Base-by-base conservation (phyloP, 2,113 vertebrate species). In the Rhea americana region DNA sequence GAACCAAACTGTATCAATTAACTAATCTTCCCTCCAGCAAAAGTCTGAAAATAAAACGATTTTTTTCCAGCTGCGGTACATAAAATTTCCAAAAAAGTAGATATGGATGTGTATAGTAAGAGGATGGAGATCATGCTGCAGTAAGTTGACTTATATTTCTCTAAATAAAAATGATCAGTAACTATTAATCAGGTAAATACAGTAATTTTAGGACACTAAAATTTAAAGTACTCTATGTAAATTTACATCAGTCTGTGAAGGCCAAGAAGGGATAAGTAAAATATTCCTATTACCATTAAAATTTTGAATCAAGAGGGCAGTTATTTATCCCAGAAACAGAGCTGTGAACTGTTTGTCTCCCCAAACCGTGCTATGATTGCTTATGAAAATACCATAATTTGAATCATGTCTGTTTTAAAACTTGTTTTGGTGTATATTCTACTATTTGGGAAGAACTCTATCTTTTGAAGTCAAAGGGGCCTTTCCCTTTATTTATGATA, bases 61-160 rank as follows among this genome's bases (percentile, higher is more conserved):
- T 80, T 87, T 68, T 79, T 77, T 84, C 83, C 94, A 98, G 98
- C 97, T 75, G 94, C 95, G 79, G 98, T 98, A 41, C 96, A 95
- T 21, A 98, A 99, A 73, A 96, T 97, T 13, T 93, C 97, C 0
- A 98, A 97, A 84, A 98, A 97, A 37, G 92, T 98, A 41, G 98
- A 99, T 90, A 94, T 96, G 88, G 98, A 99, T 1, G 85, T 98
- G 47, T 99, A 99, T 19, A 95, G 97, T 78, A 98, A 98, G 96
- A 97, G 98, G 50, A 95, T 99, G 96, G 98, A 98, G 77, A 98
- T 99, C 82, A 99, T 99, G 98, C 98, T 99, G 51, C 99, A 99
- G 99, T 99, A 97, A 99, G 99, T 97, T 80, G 45, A 18, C 35
- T 13, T 45, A 9, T 76, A 8, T 82, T 48, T 32, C 75, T 80